A percentile compares a stretch with the other conserved stretches of the same genome.
phyloP scores from a whole-genome alignment of 2,113 vertebrate species.

The Toxotes chatareus region DNA sequence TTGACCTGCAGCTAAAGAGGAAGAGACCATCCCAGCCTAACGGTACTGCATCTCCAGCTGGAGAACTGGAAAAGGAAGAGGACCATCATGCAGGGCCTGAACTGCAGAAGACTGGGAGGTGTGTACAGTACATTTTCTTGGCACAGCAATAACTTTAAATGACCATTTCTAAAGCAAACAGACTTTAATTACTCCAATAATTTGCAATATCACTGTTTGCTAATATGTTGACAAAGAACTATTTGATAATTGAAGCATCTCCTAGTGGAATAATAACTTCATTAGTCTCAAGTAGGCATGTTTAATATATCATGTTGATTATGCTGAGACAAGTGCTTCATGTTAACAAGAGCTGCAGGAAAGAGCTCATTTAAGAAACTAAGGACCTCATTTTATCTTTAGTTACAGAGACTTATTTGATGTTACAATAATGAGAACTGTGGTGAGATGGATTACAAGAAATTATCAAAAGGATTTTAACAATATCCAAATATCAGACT shows the following conservation, averaged over 20 bases:
- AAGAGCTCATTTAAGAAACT: not conserved
- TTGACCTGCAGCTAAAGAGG: slow-evolving; percentile 88
- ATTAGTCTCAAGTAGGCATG: slow-evolving; percentile 4
- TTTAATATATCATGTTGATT: slow-evolving; percentile 20
- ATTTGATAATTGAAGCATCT: slow-evolving; percentile 2
- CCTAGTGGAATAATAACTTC: slow-evolving; percentile 3
- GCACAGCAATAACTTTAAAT: not conserved
- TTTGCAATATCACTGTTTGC: not conserved
- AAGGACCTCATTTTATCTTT: slow-evolving; percentile 1
- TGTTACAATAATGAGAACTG: not conserved
- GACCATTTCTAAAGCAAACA: not conserved
- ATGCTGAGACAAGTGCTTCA: not conserved
- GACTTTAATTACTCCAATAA: not conserved
- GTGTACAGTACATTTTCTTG: slow-evolving; percentile 61
- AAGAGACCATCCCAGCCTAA: slow-evolving; percentile 92
- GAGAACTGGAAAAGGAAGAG: slow-evolving; percentile 86
- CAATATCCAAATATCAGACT: not conserved
- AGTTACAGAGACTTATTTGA: not conserved
- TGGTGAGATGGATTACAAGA: not conserved
- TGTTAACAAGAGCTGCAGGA: slow-evolving; percentile 9
- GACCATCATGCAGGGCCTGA: slow-evolving; percentile 90
- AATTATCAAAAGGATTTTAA: not conserved
- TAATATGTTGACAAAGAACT: not conserved
- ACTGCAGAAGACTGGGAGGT: slow-evolving; percentile 93
- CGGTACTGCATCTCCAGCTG: slow-evolving; percentile 85